Conservation (phyloP, 2,113 vertebrate genomes). For the Aphyosemion australe region DNA sequence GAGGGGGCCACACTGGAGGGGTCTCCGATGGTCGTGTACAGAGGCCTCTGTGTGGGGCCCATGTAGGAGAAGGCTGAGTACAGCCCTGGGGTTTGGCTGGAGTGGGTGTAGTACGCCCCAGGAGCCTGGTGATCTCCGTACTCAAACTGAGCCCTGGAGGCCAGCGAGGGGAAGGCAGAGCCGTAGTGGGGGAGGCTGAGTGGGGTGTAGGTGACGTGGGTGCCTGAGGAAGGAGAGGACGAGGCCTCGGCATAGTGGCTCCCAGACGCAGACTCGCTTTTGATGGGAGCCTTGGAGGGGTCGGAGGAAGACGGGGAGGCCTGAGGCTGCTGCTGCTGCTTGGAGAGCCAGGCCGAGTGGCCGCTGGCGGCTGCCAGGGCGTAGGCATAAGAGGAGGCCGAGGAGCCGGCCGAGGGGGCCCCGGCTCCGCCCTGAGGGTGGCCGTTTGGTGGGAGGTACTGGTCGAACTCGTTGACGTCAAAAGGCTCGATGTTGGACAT, state of each 20-base stretch:
- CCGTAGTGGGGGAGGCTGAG: slow-evolving; percentile 97
- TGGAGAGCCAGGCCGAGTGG: slow-evolving; percentile 97
- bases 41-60: slow-evolving; percentile 96
- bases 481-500: slow-evolving; percentile 99
- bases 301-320: slow-evolving; percentile 83
- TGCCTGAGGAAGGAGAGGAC: slow-evolving; percentile 81
- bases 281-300: slow-evolving; percentile 93
- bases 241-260: slow-evolving; percentile 90
- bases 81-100: slow-evolving; percentile 90
- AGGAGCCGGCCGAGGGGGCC: slow-evolving; percentile 56
- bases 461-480: slow-evolving; percentile 97
- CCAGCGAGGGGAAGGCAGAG: slow-evolving; percentile 93
- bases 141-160: slow-evolving; percentile 96
- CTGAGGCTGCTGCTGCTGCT: slow-evolving; percentile 92
- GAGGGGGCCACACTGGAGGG: slow-evolving; percentile 93
- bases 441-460: slow-evolving; percentile 95
- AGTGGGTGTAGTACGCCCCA: slow-evolving; percentile 95
- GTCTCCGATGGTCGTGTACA: slow-evolving; percentile 98
- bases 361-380: slow-evolving; percentile 92
- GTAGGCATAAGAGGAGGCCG: slow-evolving; percentile 84
- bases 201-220: slow-evolving; percentile 96
- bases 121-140: slow-evolving; percentile 96
- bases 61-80: slow-evolving; percentile 99
- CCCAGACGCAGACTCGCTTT: slow-evolving; percentile 87
- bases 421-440: slow-evolving; percentile 78